Evolutionary conservation across 2,113 vertebrate genomes (phyloP).

Genomic region (Pardalotus punctatus): DNA sequence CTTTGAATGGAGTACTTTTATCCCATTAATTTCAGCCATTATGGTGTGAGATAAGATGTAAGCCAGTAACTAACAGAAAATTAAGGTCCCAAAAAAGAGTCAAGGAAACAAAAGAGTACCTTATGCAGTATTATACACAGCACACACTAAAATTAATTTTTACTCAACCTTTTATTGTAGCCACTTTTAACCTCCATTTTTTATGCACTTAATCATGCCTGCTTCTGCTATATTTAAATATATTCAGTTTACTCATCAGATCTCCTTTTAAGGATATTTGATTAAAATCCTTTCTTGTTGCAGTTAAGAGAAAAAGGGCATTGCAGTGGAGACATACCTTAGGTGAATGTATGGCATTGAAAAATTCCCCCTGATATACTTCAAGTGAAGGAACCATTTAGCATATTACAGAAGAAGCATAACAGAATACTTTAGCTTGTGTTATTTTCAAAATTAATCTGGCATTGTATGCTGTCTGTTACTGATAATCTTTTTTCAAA

Average conservation of each 20-base stretch:
- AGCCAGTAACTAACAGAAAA: slow-evolving; percentile 71
- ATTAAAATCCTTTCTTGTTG: slow-evolving; percentile 5
- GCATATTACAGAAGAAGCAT: neutral
- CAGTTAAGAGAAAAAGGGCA: neutral
- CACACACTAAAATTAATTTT: slow-evolving; percentile 63
- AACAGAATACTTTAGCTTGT: neutral
- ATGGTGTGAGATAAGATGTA: slow-evolving; percentile 70
- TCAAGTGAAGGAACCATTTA: neutral
- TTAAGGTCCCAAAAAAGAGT: slow-evolving; percentile 39
- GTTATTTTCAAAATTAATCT: neutral
- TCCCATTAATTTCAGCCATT: slow-evolving; percentile 77
- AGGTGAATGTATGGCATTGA: neutral
- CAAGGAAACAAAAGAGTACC: slow-evolving; percentile 63
- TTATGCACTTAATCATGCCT: slow-evolving; percentile 43
- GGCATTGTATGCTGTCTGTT: neutral
- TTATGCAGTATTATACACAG: slow-evolving; percentile 48
- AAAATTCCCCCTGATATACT: neutral
- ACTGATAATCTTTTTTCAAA: neutral
- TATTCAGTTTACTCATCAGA: slow-evolving; percentile 8
- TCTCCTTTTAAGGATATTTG: neutral
- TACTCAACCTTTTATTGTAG: slow-evolving; percentile 37
- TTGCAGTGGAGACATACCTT: neutral
- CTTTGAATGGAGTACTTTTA: slow-evolving; percentile 78
- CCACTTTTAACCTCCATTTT: slow-evolving; percentile 33
- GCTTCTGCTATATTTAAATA: slow-evolving; percentile 32